Conservation (phyloP, 1,140 invertebrate genomes). For the Mercenaria mercenaria region DNA sequence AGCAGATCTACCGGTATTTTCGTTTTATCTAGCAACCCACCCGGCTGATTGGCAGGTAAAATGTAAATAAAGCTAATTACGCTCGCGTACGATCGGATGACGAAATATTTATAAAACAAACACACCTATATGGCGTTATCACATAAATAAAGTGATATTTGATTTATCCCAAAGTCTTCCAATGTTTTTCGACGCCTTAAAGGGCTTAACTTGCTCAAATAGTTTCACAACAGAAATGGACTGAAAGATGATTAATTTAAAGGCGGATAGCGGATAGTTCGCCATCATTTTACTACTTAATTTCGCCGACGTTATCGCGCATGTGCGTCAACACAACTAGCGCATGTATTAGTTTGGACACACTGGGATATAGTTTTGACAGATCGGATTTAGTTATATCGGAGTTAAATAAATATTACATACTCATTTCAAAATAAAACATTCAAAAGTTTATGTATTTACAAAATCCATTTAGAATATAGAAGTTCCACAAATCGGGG, state of each 20-base stretch:
- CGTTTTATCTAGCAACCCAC: no score
- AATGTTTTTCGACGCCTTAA: slow-evolving; percentile 13
- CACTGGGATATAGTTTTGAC: neutral
- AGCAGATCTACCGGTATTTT: no score
- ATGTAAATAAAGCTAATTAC: neutral
- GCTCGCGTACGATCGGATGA: neutral
- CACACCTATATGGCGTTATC: neutral
- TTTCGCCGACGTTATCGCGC: neutral
- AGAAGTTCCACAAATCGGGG: no score
- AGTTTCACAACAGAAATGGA: neutral
- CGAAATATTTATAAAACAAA: neutral
- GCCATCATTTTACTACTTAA: neutral
- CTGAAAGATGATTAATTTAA: neutral
- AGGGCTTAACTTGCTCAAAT: neutral
- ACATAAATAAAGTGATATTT: neutral
- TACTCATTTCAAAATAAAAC: no score
- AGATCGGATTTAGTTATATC: neutral
- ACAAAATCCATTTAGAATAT: no score
- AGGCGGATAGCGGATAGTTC: neutral
- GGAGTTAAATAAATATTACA: no score
- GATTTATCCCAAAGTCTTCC: neutral
- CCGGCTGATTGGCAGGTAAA: neutral
- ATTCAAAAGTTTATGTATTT: no score
- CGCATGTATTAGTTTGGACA: neutral
- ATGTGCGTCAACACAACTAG: neutral